Percentiles rank a stretch among this genome's conserved stretches.
Evolutionary conservation across 2,113 vertebrate genomes (phyloP).

Genomic region (Hippocampus zosterae): DNA sequence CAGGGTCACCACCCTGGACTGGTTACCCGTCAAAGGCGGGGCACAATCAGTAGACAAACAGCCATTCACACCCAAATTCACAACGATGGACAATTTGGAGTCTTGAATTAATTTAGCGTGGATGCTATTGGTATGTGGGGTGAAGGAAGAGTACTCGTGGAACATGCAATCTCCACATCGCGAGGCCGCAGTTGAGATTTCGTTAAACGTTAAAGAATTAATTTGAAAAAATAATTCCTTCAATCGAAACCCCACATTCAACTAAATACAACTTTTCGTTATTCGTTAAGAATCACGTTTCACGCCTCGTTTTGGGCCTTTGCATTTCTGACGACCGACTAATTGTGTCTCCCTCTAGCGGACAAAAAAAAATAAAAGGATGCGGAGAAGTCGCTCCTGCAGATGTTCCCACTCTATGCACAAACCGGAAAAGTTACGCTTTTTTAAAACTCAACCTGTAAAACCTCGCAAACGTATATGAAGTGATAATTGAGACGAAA

Average conservation of each 20-base stretch:
- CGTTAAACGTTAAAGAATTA: too few relatives aligned
- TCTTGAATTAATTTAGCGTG: background rate
- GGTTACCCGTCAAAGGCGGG: background rate
- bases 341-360: conserved; percentile 57
- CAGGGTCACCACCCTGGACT: background rate
- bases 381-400: conserved; percentile 26
- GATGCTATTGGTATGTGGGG: background rate
- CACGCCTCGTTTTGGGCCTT: background rate
- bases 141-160: too few relatives aligned
- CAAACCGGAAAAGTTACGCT: background rate
- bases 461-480: background rate
- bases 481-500: background rate
- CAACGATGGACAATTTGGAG: background rate
- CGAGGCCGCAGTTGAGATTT: background rate
- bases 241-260: background rate
- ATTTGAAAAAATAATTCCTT: too few relatives aligned
- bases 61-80: background rate
- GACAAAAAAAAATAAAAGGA: conserved; percentile 19
- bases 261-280: background rate
- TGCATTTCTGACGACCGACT: background rate
- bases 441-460: conserved; percentile 1
- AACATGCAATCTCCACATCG: background rate
- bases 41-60: background rate
- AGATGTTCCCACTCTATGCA: conserved; percentile 26
- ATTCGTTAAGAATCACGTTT: background rate